Evolutionary conservation across 2,888 invertebrate genomes (phyloP), one percentile per base, ranked within the genome.

Genomic region (Cheilosia variabilis): DNA sequence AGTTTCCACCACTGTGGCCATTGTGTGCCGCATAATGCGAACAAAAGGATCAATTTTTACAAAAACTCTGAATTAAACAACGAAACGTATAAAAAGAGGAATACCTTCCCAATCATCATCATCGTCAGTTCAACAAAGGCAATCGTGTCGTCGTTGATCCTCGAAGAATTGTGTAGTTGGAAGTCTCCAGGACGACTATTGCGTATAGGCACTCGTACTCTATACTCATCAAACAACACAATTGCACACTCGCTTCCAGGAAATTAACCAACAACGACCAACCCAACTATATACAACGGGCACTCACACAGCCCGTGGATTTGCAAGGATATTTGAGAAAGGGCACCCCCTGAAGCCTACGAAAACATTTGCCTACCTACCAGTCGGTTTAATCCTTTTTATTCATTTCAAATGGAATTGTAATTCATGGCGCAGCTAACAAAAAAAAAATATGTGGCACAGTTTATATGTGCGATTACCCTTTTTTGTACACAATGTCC

Each of bases 1-100:
- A 80, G 86, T 86, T 86, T 81, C 80, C 77, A 86, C 80, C 81
- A 81, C 76, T 86, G 86, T 81, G 80, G 75, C 86, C 60, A 86
- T 86, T 86, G 86, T 86, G 52, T 72, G 52, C 52, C 72, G 41
- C 68, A 86, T 81, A 86, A 86, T 77, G 52, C 72, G 58, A 72
- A 86, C 86, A 86, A 86, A 80, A 68, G 86, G 86, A 86, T 86
- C 86, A 77, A 86, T 77, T 76, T 41, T 68, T 77, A 50, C 41
- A 17, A 63, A 6, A 69, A 63, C 50, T 79, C 58, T 37, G 69
- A 45, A 77, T 75, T 68, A 71, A 76, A 71, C 58, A 63, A 72
- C 53, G 43, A 72, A 52, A 41, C 43, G 15, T 24, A 34, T 52
- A 53, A 17, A 76, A 41, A 63, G 37, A 47, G 52, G 52, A 7